A percentile compares a stretch with the other conserved stretches of the same genome.
phyloP scores from a whole-genome alignment of 2,113 vertebrate species.

The Podiceps cristatus region DNA sequence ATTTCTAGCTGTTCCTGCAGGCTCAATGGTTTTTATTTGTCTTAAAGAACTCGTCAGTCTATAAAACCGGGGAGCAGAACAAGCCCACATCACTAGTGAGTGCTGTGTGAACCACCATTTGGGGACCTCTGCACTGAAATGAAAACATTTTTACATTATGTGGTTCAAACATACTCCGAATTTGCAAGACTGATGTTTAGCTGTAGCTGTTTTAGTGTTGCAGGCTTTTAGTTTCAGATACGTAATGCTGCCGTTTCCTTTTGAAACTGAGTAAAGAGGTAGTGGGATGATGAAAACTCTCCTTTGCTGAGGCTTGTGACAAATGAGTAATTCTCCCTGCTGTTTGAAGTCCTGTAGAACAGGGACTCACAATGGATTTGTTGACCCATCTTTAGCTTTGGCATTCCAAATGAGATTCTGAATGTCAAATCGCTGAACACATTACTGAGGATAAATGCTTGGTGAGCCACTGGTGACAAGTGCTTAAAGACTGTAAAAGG shows the following conservation, averaged over 20 bases:
- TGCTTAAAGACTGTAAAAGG: constrained; percentile 16
- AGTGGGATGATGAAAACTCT: not conserved
- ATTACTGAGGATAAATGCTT: constrained; percentile 16
- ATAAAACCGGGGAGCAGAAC: not conserved
- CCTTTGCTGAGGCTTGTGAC: not conserved
- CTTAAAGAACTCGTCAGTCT: not conserved
- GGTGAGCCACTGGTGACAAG: not conserved
- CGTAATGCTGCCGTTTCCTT: not conserved
- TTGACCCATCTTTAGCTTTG: not conserved
- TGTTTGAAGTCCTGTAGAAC: not conserved
- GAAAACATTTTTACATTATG: not conserved
- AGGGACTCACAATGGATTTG: not conserved
- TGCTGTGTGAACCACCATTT: not conserved
- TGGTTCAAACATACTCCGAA: not conserved
- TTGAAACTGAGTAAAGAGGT: not conserved
- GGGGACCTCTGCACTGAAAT: not conserved
- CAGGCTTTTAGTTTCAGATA: not conserved
- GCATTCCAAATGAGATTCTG: constrained; percentile 19
- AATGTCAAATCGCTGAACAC: not conserved
- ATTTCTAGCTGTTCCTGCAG: not conserved
- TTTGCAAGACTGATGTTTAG: not conserved
- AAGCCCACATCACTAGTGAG: not conserved
- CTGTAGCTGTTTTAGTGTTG: not conserved
- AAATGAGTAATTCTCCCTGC: not conserved
- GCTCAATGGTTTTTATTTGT: not conserved